These are phyloP conservation scores for Furcula furcula DNA, from an alignment of 2,888 invertebrate genomes.

Conservation along the genomic window DNA sequence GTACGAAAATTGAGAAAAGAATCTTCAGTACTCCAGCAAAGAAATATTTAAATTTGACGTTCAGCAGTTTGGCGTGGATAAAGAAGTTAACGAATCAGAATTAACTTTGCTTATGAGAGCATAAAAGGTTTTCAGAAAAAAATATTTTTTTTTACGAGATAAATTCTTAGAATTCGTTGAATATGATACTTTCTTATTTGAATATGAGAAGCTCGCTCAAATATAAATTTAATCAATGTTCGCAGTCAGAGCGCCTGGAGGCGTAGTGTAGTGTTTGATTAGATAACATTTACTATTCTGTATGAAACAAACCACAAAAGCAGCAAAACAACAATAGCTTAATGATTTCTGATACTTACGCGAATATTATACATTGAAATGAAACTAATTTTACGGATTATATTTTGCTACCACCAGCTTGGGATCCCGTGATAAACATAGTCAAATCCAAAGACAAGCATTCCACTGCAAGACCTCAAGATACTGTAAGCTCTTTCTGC, in stretches of 20 bases:
- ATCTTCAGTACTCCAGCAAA: too few relatives aligned
- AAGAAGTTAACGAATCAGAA: conserved; percentile 24
- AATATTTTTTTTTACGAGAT: too few relatives aligned
- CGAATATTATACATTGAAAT: too few relatives aligned
- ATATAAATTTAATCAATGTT: conserved; percentile 1
- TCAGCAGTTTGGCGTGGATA: conserved; percentile 12
- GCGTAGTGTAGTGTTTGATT: background rate
- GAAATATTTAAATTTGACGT: conserved; percentile 14
- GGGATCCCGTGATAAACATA: too few relatives aligned
- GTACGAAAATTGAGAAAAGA: conserved; percentile 12
- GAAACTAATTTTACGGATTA: too few relatives aligned
- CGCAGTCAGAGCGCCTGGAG: background rate
- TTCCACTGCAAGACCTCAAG: too few relatives aligned
- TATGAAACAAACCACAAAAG: conserved; percentile 12
- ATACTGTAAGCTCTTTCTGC: too few relatives aligned
- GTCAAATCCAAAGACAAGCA: too few relatives aligned
- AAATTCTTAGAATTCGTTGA: too few relatives aligned
- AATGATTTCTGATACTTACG: too few relatives aligned
- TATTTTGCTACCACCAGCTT: too few relatives aligned
- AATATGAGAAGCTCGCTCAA: background rate
- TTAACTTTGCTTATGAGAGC: conserved; percentile 15
- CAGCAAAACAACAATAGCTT: conserved; percentile 18
- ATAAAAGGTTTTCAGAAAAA: conserved; percentile 7
- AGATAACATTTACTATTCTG: conserved; percentile 4
- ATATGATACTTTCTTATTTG: too few relatives aligned